Evolutionary conservation across 2,113 vertebrate genomes (phyloP), one percentile per base, ranked within the genome.

Genomic region (Natator depressus): DNA sequence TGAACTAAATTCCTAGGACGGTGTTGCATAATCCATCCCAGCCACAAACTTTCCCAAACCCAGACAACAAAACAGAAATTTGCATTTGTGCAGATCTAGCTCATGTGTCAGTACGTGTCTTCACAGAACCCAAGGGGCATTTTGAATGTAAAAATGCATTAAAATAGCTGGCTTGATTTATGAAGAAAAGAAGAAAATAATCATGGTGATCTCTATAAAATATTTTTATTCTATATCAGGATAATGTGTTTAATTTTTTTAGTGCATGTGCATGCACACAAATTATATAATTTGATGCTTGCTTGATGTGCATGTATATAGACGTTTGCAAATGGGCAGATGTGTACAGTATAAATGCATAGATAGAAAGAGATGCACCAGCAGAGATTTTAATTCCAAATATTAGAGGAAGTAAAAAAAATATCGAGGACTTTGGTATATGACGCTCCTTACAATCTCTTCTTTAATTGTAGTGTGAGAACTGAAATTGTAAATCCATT

Each of bases 131-230:
- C 0, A 3, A 85, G 13, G 78, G 88, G 20, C 13, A 55, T 90
- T 94, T 97, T 94, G 54, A 85, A 85, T 90, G 85, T 96, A 42
- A 83, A 72, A 85, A 14, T 91, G 53, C 65, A 95, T 93, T 85
- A 46, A 54, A 89, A 95, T 92, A 88, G 57, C 90, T 95, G n/a
- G 3, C 9, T 87, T 95, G 92, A 96, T 97, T 96, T 94, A 93
- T 83, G 85, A 95, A 84, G 50, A 57, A 85, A 90, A 94, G 22
- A 10, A 59, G 59, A 82, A 80, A 53, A 53, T 25, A 27, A 29
- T 6, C 42, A 51, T n/a, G 54, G 90, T 88, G 78, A 92, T 35
- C 4, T 91, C 53, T 89, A 1, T 89, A 79, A 85, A 94, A 11
- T 29, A 50, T 91, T 93, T 91, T 5, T 29, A n/a, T 91, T 92